Conservation (phyloP, 2,888 invertebrate species). For the Maniola hyperantus region DNA sequence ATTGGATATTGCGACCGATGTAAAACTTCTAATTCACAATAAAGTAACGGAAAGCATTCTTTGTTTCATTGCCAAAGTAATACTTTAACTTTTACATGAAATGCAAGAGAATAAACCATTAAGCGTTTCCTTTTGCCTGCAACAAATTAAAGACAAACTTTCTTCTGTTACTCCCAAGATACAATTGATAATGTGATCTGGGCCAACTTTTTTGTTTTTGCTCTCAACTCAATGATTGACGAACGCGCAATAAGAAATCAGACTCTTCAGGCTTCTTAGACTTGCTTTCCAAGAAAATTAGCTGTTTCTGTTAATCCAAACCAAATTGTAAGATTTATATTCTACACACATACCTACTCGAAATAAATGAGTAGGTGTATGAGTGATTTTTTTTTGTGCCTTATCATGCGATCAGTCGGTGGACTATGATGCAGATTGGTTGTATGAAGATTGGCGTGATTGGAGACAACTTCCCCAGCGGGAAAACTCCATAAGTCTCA, state of each 20-base stretch:
- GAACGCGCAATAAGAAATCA: constrained; percentile 54
- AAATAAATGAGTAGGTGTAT: too few species aligned
- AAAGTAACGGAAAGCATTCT: not conserved
- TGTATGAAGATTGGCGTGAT: too few species aligned
- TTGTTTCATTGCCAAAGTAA: constrained; percentile 1
- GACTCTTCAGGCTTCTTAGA: constrained; percentile 50
- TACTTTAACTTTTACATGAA: constrained; percentile 45
- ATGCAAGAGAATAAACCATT: constrained; percentile 69
- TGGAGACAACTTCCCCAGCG: too few species aligned
- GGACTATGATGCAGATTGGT: too few species aligned
- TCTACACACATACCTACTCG: too few species aligned
- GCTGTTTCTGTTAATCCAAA: constrained; percentile 1
- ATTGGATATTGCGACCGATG: not conserved
- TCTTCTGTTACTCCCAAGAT: constrained; percentile 61
- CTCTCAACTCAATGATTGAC: constrained; percentile 68
- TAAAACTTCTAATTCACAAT: not conserved
- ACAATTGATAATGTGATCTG: constrained; percentile 73
- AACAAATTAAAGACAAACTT: constrained; percentile 75
- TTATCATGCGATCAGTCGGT: too few species aligned
- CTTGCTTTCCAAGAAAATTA: constrained; percentile 44
- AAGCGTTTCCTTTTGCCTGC: constrained; percentile 65
- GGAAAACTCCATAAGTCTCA: too few species aligned
- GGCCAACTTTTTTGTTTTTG: constrained; percentile 65
- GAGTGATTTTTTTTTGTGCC: too few species aligned
- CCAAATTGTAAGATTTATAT: not conserved